These are phyloP conservation scores for Entelurus aequoreus DNA, from an alignment of 2,113 vertebrate genomes.

Conservation along the genomic window DNA sequence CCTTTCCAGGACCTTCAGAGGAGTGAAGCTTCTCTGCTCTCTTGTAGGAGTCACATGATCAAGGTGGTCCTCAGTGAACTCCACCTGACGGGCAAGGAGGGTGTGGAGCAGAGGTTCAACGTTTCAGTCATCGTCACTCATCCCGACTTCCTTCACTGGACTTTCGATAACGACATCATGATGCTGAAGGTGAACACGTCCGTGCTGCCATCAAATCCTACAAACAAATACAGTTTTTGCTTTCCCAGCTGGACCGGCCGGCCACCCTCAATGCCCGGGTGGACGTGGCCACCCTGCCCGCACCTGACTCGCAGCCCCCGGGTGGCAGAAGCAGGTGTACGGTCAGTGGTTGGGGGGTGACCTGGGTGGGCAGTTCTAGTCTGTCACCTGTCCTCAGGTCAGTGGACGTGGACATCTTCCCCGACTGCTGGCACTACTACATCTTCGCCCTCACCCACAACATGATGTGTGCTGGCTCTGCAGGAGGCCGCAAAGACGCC, in stretches of 20 bases:
- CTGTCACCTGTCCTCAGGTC: slow-evolving; percentile 64
- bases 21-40: not conserved
- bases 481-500: slow-evolving; percentile 69
- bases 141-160: slow-evolving; percentile 46
- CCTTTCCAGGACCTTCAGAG: not conserved
- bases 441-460: slow-evolving; percentile 65
- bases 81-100: slow-evolving; percentile 34
- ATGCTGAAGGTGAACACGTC: slow-evolving; percentile 63
- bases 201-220: too few species aligned
- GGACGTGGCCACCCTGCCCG: slow-evolving; percentile 36
- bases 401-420: slow-evolving; percentile 64
- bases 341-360: slow-evolving; percentile 76
- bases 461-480: slow-evolving; percentile 73
- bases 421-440: slow-evolving; percentile 67
- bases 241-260: slow-evolving; percentile 61
- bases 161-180: slow-evolving; percentile 74
- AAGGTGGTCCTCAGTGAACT: slow-evolving; percentile 67
- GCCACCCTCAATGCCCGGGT: slow-evolving; percentile 50
- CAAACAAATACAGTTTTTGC: slow-evolving; percentile 7
- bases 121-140: slow-evolving; percentile 50
- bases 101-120: slow-evolving; percentile 59
- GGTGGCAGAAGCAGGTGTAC: slow-evolving; percentile 38
- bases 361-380: slow-evolving; percentile 47
- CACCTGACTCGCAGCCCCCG: not conserved
- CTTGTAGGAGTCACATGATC: slow-evolving; percentile 51